Evolutionary conservation across 2,113 vertebrate species (phyloP).

Genomic region (Lagenorhynchus albirostris): DNA sequence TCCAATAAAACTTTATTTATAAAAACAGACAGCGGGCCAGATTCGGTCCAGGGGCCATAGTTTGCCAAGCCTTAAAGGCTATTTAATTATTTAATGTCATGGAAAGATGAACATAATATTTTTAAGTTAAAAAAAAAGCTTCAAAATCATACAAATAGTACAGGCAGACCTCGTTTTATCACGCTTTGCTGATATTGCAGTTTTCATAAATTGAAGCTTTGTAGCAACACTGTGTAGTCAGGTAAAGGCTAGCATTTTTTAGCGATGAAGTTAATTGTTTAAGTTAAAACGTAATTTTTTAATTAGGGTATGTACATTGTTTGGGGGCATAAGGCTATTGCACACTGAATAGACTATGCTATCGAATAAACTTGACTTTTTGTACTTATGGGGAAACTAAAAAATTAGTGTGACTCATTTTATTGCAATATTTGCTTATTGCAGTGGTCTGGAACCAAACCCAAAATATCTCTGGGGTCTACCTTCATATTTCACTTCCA

Average conservation of each 20-base stretch:
- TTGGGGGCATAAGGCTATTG: no score
- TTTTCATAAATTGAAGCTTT: not conserved
- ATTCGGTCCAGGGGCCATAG: not conserved
- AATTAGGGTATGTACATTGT: not conserved
- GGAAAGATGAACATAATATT: not conserved
- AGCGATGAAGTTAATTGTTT: not conserved
- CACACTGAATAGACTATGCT: not conserved
- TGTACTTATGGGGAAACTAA: not conserved
- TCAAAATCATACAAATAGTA: not conserved
- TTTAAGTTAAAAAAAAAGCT: not conserved
- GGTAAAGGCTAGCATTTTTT: not conserved
- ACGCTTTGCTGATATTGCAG: not conserved
- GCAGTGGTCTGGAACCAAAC: not conserved
- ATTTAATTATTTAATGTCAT: not conserved
- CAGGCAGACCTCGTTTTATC: no score
- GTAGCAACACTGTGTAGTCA: not conserved
- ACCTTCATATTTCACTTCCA: not conserved
- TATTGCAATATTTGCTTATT: fast-evolving
- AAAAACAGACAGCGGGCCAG: not conserved
- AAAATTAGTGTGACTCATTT: not conserved
- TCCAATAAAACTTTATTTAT: not conserved
- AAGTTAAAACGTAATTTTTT: not conserved
- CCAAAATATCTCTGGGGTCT: not conserved
- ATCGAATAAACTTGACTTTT: not conserved
- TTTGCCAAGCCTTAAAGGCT: not conserved